Conservation (phyloP, 2,888 invertebrate genomes). For the Cheilosia vulpina region DNA sequence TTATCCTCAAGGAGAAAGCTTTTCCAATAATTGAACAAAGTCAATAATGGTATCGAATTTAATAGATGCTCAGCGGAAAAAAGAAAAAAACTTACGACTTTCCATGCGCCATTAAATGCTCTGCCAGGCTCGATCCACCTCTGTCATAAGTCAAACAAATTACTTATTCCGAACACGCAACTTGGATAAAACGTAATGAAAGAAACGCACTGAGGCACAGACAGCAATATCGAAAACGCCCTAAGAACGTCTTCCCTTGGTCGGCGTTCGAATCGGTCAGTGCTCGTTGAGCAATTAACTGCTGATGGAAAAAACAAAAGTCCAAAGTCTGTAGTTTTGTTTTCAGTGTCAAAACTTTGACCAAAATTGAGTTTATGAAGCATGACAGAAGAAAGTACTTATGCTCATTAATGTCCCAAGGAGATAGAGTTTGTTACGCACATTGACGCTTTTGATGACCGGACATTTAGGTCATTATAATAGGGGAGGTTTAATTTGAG, state of each 20-base stretch:
- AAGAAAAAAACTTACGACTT: not conserved
- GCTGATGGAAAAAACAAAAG: slow-evolving; percentile 39
- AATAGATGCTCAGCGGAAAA: slow-evolving; percentile 18
- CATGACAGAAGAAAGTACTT: not conserved
- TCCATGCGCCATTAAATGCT: not conserved
- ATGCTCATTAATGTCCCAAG: too few species aligned
- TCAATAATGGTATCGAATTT: slow-evolving; percentile 16
- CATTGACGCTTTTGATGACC: too few species aligned
- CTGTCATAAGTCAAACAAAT: slow-evolving; percentile 44
- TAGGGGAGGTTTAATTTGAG: too few species aligned
- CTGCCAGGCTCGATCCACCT: not conserved
- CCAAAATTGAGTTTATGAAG: not conserved
- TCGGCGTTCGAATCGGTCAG: not conserved
- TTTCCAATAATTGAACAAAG: not conserved
- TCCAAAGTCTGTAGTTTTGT: not conserved
- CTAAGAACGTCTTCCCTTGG: not conserved
- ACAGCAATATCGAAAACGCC: slow-evolving; percentile 4
- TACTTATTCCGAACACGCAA: slow-evolving; percentile 70
- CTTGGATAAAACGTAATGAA: slow-evolving; percentile 1
- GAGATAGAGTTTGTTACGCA: too few species aligned
- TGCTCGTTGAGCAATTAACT: slow-evolving; percentile 32
- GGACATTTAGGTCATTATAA: too few species aligned
- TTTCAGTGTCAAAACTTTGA: not conserved
- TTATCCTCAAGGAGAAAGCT: slow-evolving; percentile 1
- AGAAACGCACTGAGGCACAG: slow-evolving; percentile 12